Percentiles rank a stretch among this genome's conserved stretches.
Conservation (phyloP, 2,797 vertebrate genomes). For the Enteromius fasciolatus region DNA sequence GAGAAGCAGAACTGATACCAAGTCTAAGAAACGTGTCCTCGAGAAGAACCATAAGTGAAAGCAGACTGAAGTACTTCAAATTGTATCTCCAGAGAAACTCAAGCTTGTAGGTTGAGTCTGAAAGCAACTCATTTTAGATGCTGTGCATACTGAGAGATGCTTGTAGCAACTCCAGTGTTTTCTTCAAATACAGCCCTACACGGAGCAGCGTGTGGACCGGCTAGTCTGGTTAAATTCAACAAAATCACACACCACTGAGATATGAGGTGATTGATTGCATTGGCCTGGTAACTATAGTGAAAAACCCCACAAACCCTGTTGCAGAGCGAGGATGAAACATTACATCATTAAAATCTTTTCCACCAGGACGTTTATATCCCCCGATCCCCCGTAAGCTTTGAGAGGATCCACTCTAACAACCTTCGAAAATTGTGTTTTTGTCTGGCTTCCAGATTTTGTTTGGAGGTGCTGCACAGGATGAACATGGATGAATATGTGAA, state of each 20-base stretch:
- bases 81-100: constrained; percentile 45
- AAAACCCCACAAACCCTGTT: constrained; percentile 27
- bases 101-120: constrained; percentile 25
- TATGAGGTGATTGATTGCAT: constrained; percentile 31
- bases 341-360: constrained; percentile 35
- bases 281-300: constrained; percentile 13
- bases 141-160: background rate
- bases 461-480: constrained; percentile 18
- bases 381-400: background rate
- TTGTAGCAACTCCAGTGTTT: background rate
- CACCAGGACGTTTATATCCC: constrained; percentile 16
- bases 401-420: constrained; percentile 26
- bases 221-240: constrained; percentile 2
- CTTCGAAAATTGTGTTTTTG: constrained; percentile 8
- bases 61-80: constrained; percentile 33
- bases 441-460: constrained; percentile 30
- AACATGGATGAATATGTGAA: constrained; percentile 30
- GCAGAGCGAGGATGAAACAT: constrained; percentile 13
- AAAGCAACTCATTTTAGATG: constrained; percentile 23
- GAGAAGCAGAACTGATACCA: background rate
- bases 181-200: constrained; percentile 18
- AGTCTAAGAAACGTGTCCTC: constrained; percentile 33
- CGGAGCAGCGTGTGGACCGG: background rate
- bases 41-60: constrained; percentile 38
- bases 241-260: background rate